A percentile compares a stretch with the other conserved stretches of the same genome.
Evolutionary conservation across 2,797 vertebrate species (phyloP).

Genomic region (Ptychadena robeensis): DNA sequence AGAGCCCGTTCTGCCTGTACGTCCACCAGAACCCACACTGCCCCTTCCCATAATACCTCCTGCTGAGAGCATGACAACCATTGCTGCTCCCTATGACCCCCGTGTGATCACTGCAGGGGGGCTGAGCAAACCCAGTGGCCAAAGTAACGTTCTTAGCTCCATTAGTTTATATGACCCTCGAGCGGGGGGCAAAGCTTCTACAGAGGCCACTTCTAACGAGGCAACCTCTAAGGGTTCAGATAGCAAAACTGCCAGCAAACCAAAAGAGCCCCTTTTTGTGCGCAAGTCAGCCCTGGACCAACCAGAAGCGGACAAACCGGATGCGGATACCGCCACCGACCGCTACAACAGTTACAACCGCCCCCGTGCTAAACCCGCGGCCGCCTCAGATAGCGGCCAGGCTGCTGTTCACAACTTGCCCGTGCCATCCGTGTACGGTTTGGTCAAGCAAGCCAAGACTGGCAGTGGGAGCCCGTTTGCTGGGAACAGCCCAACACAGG

Average conservation of each 20-base stretch:
- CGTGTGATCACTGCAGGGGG: conserved; percentile 84
- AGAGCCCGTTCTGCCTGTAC: conserved; percentile 72
- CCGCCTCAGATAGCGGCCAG: conserved; percentile 65
- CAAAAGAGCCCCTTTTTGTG: conserved; percentile 88
- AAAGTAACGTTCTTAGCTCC: conserved; percentile 84
- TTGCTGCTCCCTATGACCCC: conserved; percentile 87
- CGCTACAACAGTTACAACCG: conserved; percentile 95
- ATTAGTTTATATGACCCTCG: conserved; percentile 94
- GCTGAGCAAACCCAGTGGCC: conserved; percentile 74
- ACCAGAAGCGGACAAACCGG: conserved; percentile 78
- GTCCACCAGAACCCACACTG: conserved; percentile 4
- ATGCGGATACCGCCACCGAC: conserved; percentile 75
- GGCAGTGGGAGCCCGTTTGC: conserved; percentile 87
- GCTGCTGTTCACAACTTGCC: conserved; percentile 87
- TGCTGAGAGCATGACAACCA: conserved; percentile 47
- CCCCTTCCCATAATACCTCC: conserved; percentile 56
- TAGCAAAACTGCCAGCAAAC: conserved; percentile 73
- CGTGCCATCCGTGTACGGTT: conserved; percentile 84
- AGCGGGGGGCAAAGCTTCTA: conserved; percentile 71
- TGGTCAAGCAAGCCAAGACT: conserved; percentile 84
- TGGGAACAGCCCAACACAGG: conserved; percentile 84
- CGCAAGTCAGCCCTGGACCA: conserved; percentile 91
- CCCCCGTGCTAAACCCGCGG: conserved; percentile 82
- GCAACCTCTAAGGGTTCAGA: conserved; percentile 68
- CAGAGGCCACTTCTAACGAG: conserved; percentile 61